These are phyloP conservation scores for Eurosta solidaginis DNA, from an alignment of 1,140 invertebrate genomes.

Conservation along the genomic window DNA sequence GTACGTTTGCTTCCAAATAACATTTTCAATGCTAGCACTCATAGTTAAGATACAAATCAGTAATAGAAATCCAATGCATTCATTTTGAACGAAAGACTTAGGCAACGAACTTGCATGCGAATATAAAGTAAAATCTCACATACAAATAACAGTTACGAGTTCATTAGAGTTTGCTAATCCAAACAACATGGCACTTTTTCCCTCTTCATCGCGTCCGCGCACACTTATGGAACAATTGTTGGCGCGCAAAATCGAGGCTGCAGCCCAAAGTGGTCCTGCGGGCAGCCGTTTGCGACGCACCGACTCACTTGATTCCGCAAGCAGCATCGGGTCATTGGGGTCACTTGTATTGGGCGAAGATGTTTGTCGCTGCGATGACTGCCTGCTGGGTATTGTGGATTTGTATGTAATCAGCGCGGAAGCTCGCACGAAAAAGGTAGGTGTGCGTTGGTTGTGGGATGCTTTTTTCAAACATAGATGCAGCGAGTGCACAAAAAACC, in stretches of 20 bases:
- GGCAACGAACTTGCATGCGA: conserved; percentile 49
- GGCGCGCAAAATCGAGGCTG: conserved; percentile 75
- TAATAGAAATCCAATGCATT: conserved; percentile 2
- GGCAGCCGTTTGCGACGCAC: conserved; percentile 66
- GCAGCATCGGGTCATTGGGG: conserved; percentile 71
- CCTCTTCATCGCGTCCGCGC: conserved; percentile 64
- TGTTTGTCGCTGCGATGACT: conserved; percentile 81
- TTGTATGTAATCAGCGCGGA: conserved; percentile 68
- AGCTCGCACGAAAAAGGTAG: conserved; percentile 70
- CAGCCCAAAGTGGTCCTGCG: conserved; percentile 42
- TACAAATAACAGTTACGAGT: not conserved
- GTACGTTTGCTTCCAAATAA: not conserved
- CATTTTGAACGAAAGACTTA: conserved; percentile 51
- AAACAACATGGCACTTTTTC: conserved; percentile 54
- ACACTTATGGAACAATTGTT: conserved; percentile 77
- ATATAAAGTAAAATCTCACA: not conserved
- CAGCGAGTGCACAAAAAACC: no score
- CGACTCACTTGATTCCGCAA: conserved; percentile 78
- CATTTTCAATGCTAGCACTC: not conserved
- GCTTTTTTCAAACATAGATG: no score
- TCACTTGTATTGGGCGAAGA: conserved; percentile 69
- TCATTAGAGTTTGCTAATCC: not conserved
- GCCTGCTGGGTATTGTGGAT: conserved; percentile 79
- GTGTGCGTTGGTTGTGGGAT: no score
- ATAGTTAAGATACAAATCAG: not conserved